A percentile compares a stretch with the other conserved stretches of the same genome.
phyloP scores from a whole-genome alignment of 2,797 vertebrate genomes.

The Kryptopterus vitreolus region DNA sequence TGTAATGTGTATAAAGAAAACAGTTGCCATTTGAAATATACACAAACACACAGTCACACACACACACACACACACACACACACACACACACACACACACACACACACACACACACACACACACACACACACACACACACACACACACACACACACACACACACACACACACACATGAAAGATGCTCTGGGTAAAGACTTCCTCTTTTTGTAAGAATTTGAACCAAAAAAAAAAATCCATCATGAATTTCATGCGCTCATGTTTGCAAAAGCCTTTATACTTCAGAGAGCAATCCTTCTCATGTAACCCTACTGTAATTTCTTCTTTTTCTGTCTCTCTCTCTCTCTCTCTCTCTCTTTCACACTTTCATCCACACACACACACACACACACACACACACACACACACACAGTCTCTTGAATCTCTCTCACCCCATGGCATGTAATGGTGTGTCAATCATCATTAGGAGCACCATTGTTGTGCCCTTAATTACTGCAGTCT shows the following conservation, averaged over 20 bases:
- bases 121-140: not conserved
- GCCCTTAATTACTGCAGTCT: constrained; percentile 56
- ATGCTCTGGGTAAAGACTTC: not conserved
- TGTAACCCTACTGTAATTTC: constrained; percentile 32
- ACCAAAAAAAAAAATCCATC: not conserved
- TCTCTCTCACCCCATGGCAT: constrained; percentile 41
- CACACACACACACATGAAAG: not conserved
- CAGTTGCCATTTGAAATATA: not conserved
- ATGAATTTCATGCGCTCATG: constrained; percentile 1
- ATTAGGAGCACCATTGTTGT: constrained; percentile 56
- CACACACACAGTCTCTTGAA: too few relatives aligned
- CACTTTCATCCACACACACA: constrained; percentile 8
- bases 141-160: not conserved
- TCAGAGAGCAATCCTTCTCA: constrained; percentile 24
- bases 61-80: not conserved
- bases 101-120: not conserved
- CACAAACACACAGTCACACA: not conserved
- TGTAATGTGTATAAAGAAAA: constrained; percentile 45
- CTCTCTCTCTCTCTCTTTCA: constrained; percentile 17
- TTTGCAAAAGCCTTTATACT: constrained; percentile 13
- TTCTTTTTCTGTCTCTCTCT: constrained; percentile 1
- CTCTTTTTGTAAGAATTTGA: not conserved
- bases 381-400: constrained; percentile 5
- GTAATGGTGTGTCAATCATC: constrained; percentile 59
- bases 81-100: not conserved